Evolutionary conservation across 1,140 invertebrate genomes (phyloP), one percentile per base, ranked within the genome.

Genomic region (Conus betulinus): DNA sequence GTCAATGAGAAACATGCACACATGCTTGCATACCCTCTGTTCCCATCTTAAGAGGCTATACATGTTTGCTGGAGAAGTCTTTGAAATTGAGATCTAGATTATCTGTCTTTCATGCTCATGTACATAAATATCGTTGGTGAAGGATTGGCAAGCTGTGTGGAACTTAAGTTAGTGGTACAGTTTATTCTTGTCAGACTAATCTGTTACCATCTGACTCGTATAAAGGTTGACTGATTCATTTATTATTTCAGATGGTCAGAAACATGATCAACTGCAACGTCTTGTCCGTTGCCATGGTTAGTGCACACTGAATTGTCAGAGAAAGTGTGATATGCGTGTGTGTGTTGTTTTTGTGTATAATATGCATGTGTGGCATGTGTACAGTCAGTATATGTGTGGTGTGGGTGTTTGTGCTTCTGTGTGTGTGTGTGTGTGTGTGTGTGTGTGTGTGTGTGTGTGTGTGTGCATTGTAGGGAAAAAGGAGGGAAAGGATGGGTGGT

Each of bases 181-280:
- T 5, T 11, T 11, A 71, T 71, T 11, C 7, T 20, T 20, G 23
- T 13, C 67, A 5, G 23, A 17, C 20, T 71, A 20, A 71, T 23
- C 51, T 52, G 79, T 20, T 39, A 1, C 27, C 1, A 57, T 57
- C 55, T 39, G 79, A 52, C 39, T 55, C 10, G 39, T 52, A 39
- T n/a, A 55, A 20, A 0, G 3, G 51, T 17, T 81, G 79, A 81
- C n/a, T 81, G 79, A 81, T 87, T 20, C 81, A 25, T 7, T 20
- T n/a, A 81, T 91, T 87, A 84, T 92, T 92, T 84, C 89, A 94
- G 93, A 67, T 91, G 81, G 93, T 95, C 55, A 91, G 93, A 27
- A 92, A 97, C 83, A 96, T 98, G 87, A 96, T 98, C 51, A 96
- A 97, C 90, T 97, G 97, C 27, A 98, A 98, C 93, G 95, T 97